phyloP scores from a whole-genome alignment of 37 sponge, comb jelly and placozoan genomes.

The Theonella swinhoei region DNA sequence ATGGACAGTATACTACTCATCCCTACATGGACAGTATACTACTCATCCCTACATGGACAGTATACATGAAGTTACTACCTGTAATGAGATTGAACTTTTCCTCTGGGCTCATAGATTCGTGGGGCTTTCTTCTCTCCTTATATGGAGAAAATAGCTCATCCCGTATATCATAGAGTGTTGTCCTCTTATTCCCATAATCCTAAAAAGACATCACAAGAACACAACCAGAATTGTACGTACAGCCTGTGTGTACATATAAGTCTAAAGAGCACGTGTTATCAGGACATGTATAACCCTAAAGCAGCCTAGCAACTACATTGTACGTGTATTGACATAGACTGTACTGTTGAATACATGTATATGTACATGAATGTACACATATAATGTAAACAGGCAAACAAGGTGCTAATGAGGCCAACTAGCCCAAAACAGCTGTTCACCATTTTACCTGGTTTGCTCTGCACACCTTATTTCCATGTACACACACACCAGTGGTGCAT shows the following conservation, averaged over 20 bases:
- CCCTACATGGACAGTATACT: no score
- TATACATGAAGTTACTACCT: slow-evolving; percentile 5
- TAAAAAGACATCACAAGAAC: slow-evolving; percentile 7
- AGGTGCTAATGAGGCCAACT: no score
- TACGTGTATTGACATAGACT: not conserved
- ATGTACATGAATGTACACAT: not conserved
- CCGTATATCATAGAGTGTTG: slow-evolving; percentile 94
- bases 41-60: not conserved
- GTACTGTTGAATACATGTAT: not conserved
- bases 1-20: no score
- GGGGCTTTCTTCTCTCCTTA: slow-evolving; percentile 77
- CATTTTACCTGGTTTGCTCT: no score
- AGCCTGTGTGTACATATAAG: not conserved
- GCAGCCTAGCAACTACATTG: no score
- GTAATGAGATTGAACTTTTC: slow-evolving; percentile 87
- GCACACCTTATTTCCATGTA: not conserved
- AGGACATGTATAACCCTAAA: no score
- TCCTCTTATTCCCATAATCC: slow-evolving; percentile 89
- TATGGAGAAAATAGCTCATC: slow-evolving; percentile 88
- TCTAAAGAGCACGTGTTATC: no score
- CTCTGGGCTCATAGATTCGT: slow-evolving; percentile 59
- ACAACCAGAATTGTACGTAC: not conserved
- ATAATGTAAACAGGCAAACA: no score
- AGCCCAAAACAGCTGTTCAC: no score
- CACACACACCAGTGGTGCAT: no score